Percentiles rank a stretch among this genome's conserved stretches.
Conservation (phyloP, 2,888 invertebrate genomes). For the Callimorpha dominula region DNA sequence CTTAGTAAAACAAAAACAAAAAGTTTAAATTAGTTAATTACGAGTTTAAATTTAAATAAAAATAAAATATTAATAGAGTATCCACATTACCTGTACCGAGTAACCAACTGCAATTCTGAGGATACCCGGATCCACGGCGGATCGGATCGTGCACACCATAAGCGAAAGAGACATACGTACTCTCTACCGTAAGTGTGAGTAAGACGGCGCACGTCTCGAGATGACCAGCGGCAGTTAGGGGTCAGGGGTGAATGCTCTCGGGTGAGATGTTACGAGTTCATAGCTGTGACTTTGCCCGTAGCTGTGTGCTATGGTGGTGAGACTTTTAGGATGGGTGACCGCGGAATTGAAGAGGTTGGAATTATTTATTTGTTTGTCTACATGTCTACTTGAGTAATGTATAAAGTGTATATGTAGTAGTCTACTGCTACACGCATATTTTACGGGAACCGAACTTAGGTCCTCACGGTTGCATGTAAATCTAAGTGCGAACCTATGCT, state of each 20-base stretch:
- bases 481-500: too few relatives aligned
- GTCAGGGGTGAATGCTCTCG: conserved; percentile 86
- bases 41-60: neutral
- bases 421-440: too few relatives aligned
- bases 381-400: neutral
- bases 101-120: conserved; percentile 79
- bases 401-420: too few relatives aligned
- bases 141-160: conserved; percentile 79
- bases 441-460: too few relatives aligned
- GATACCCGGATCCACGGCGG: conserved; percentile 82
- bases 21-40: neutral
- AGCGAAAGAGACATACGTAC: conserved; percentile 57
- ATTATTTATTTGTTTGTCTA: neutral
- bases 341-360: neutral
- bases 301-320: conserved; percentile 49
- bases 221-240: conserved; percentile 84
- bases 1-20: too few relatives aligned
- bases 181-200: conserved; percentile 38
- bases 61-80: neutral
- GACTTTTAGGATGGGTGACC: conserved; percentile 12
- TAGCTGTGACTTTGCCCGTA: conserved; percentile 58
- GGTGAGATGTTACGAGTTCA: conserved; percentile 71
- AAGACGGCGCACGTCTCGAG: conserved; percentile 71
- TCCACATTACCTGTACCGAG: conserved; percentile 62
- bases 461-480: too few relatives aligned